These are phyloP conservation scores for Cottus gobio DNA, from an alignment of 2,113 vertebrate species.

Conservation along the genomic window DNA sequence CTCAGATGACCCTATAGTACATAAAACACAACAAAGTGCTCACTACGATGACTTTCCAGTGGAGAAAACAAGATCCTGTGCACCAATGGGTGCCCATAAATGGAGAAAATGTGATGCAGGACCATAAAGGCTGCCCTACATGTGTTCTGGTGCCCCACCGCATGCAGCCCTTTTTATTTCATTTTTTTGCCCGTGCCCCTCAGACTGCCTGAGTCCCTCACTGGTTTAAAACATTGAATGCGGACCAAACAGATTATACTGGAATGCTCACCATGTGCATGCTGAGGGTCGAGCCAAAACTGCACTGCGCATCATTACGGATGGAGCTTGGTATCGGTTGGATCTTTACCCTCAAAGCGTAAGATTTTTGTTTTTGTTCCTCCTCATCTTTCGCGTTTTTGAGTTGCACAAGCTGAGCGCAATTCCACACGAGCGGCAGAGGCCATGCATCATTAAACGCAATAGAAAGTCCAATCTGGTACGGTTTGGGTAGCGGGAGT, in stretches of 20 bases:
- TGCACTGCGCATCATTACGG: slow-evolving; percentile 16
- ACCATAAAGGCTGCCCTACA: not conserved
- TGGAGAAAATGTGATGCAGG: not conserved
- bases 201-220: not conserved
- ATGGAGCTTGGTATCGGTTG: not conserved
- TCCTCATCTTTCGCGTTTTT: slow-evolving; percentile 11
- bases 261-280: slow-evolving; percentile 33
- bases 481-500: slow-evolving; percentile 11
- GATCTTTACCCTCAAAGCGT: slow-evolving; percentile 1
- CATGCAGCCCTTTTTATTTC: not conserved
- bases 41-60: not conserved
- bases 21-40: not conserved
- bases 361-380: slow-evolving; percentile 13
- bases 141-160: not conserved
- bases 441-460: slow-evolving; percentile 31
- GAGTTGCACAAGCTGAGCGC: slow-evolving; percentile 12
- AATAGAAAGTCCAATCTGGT: slow-evolving; percentile 30
- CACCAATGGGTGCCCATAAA: not conserved
- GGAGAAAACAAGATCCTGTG: not conserved
- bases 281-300: slow-evolving; percentile 27
- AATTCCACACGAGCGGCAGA: slow-evolving; percentile 20
- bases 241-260: slow-evolving; percentile 16
- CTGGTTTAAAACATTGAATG: slow-evolving; percentile 19
- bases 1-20: not conserved
- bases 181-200: not conserved